Conservation (phyloP, 2,797 vertebrate species). For the Schizopygopsis pylzovi region DNA sequence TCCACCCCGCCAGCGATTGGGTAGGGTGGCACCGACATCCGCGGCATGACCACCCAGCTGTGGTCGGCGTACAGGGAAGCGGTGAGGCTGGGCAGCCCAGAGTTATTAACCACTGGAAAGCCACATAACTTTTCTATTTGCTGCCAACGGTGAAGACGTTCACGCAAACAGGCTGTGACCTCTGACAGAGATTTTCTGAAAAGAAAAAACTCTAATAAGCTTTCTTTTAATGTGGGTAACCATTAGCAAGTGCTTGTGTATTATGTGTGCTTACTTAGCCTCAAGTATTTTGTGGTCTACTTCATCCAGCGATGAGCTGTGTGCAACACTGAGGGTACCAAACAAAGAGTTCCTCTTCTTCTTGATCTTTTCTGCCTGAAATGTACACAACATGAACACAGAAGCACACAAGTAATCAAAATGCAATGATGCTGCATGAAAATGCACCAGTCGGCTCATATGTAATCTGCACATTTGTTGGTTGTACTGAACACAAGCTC, state of each 20-base stretch:
- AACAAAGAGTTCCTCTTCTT: conserved; percentile 96
- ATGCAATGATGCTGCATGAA: background rate
- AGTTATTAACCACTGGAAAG: conserved; percentile 95
- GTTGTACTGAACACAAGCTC: background rate
- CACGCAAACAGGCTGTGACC: conserved; percentile 93
- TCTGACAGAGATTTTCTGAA: conserved; percentile 93
- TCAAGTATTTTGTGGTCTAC: conserved; percentile 99
- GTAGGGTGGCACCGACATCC: conserved; percentile 95
- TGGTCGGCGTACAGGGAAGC: conserved; percentile 96
- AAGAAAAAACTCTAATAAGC: conserved; percentile 1
- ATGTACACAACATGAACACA: conserved; percentile 49
- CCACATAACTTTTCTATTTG: conserved; percentile 98
- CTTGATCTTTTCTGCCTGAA: conserved; percentile 97
- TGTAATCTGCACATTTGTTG: conserved; percentile 17
- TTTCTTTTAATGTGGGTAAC: background rate
- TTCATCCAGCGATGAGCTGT: conserved; percentile 96
- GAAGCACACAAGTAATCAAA: conserved; percentile 25
- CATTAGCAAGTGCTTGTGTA: conserved; percentile 13
- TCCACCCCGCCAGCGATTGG: conserved; percentile 98
- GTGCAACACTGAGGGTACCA: conserved; percentile 95
- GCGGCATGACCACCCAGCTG: conserved; percentile 98
- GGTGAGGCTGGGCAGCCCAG: conserved; percentile 91
- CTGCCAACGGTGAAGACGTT: conserved; percentile 98
- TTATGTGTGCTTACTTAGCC: conserved; percentile 87
- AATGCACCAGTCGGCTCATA: background rate